These are phyloP conservation scores for Elysia crispata DNA, from an alignment of 2,888 invertebrate genomes.

Conservation along the genomic window DNA sequence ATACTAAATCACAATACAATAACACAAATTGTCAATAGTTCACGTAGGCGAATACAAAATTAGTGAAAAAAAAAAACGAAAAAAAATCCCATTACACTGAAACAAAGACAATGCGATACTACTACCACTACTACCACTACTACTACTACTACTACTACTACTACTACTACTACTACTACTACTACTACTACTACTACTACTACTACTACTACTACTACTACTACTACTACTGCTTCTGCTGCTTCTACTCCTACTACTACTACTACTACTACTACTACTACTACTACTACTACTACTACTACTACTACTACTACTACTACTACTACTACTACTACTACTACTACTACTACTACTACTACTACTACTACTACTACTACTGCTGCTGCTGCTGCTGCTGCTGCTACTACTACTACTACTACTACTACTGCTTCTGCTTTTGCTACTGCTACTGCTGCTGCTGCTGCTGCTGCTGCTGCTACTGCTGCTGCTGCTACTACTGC, in stretches of 20 bases:
- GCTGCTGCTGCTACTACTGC: not conserved
- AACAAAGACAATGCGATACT: too few relatives aligned
- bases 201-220: not conserved
- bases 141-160: not conserved
- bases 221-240: too few relatives aligned
- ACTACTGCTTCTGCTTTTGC: too few relatives aligned
- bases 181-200: not conserved
- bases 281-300: not conserved
- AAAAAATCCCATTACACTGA: too few relatives aligned
- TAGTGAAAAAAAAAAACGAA: too few relatives aligned
- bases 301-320: constrained; percentile 12
- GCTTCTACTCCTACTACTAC: too few relatives aligned
- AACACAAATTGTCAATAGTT: too few relatives aligned
- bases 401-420: constrained; percentile 11
- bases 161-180: not conserved
- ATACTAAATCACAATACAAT: too few relatives aligned
- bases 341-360: constrained; percentile 7
- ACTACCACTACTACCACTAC: not conserved
- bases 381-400: constrained; percentile 6
- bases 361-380: not conserved
- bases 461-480: not conserved
- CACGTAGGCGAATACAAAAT: too few relatives aligned
- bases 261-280: too few relatives aligned
- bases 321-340: constrained; percentile 20
- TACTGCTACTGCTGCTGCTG: not conserved